These are phyloP conservation scores for Oncorhynchus keta DNA, from an alignment of 2,113 vertebrate genomes.

Conservation along the genomic window DNA sequence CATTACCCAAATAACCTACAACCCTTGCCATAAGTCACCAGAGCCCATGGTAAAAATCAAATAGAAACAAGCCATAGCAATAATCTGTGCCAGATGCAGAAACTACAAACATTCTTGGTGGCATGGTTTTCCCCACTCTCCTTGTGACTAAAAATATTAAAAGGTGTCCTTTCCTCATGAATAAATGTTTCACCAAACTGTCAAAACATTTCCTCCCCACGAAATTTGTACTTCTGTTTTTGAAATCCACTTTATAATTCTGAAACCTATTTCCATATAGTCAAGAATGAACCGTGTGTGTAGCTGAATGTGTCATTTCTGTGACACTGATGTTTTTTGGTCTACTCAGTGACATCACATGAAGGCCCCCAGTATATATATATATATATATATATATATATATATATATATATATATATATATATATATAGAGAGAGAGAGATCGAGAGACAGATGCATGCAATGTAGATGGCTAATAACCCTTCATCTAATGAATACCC, in stretches of 20 bases:
- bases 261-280: neutral
- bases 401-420: no score
- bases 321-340: neutral
- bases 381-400: no score
- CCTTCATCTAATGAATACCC: neutral
- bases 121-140: neutral
- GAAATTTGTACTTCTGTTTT: constrained; percentile 6
- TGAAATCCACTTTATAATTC: neutral
- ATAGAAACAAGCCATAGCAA: neutral
- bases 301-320: no score
- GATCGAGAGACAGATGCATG: no score
- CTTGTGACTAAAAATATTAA: neutral
- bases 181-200: constrained; percentile 4
- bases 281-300: neutral
- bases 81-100: neutral
- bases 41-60: no score
- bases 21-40: no score
- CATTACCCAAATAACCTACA: no score
- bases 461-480: no score
- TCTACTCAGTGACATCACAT: neutral
- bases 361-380: neutral
- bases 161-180: constrained; percentile 8
- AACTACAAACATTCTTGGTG: constrained; percentile 4
- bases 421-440: no score
- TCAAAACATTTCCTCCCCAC: neutral